phyloP scores from a whole-genome alignment of 1,140 invertebrate genomes.

The Dermatophagoides farinae region DNA sequence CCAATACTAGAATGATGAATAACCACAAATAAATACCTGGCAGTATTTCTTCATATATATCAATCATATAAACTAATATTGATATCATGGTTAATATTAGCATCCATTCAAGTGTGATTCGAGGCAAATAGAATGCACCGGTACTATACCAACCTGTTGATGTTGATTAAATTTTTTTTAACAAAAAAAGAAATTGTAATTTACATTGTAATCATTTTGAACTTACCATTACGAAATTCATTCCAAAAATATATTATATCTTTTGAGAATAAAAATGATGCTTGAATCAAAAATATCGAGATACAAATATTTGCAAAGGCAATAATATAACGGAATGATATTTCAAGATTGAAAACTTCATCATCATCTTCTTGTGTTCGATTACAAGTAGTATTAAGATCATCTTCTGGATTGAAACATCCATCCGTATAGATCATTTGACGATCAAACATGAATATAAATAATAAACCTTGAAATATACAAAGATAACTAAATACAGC shows the following conservation, averaged over 20 bases:
- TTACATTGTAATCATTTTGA: not conserved
- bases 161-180: not conserved
- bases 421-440: not conserved
- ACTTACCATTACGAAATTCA: conserved; percentile 7
- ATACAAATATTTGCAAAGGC: not conserved
- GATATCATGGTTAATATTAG: not conserved
- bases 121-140: not conserved
- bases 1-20: not conserved
- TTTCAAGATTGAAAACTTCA: not conserved
- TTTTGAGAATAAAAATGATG: not conserved
- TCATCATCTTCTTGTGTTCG: not conserved
- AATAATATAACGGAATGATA: not conserved
- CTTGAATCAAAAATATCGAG: not conserved
- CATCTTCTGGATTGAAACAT: not conserved
- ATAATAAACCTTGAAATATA: not conserved
- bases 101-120: not conserved
- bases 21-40: not conserved
- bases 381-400: not conserved
- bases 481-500: not conserved
- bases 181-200: not conserved
- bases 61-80: not conserved
- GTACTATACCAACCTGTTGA: not conserved
- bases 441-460: not conserved
- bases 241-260: not conserved
- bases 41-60: not conserved